Base-by-base conservation (phyloP, 2,888 invertebrate genomes). In the Trichacis sp. region DNA sequence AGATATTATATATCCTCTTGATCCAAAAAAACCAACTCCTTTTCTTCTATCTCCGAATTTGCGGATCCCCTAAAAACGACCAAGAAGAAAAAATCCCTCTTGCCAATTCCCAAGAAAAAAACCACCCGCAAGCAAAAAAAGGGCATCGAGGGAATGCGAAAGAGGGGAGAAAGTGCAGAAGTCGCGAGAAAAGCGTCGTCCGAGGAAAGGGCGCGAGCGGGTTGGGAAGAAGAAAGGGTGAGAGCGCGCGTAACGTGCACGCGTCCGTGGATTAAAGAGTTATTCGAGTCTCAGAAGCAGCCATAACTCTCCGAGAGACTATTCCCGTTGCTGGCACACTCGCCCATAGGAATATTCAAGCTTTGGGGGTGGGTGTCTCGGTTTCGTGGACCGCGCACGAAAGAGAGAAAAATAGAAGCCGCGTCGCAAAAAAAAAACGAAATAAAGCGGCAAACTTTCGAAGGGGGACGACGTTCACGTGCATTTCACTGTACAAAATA, bases 241-340 rank as follows among this genome's bases (percentile, higher is more conserved):
- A 69, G 68, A 72, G 72, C 72, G 76, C 67, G 77, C 77, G 73
- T 74, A 76, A 73, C 71, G 75, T 75, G 77, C 80, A 82, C 80
- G 81, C 78, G 82, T 75, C 77, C 73, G 74, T 76, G 82, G 81
- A 84, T 83, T 84, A 82, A 83, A 83, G 84, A 84, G 83, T 84
- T 84, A 84, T 84, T 84, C 82, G 82, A 83, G 83, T 82, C 82
- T 76, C 80, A 69, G 81, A 79, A 80, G 80, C 82, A 76, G 83
- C 83, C 82, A 84, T 84, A 84, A 84, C 74, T 84, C 82, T 82
- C 79, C 74, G 68, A 69, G 76, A 78, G 76, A 78, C 81, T 83
- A 82, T 83, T 83, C 82, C 80, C 81, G 80, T 81, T 77, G 77
- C 74, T 76, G 76, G 74, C 69, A 68, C 73, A 68, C 73, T 80